Evolutionary conservation across 2,113 vertebrate species (phyloP).

Genomic region (Trinectes maculatus): DNA sequence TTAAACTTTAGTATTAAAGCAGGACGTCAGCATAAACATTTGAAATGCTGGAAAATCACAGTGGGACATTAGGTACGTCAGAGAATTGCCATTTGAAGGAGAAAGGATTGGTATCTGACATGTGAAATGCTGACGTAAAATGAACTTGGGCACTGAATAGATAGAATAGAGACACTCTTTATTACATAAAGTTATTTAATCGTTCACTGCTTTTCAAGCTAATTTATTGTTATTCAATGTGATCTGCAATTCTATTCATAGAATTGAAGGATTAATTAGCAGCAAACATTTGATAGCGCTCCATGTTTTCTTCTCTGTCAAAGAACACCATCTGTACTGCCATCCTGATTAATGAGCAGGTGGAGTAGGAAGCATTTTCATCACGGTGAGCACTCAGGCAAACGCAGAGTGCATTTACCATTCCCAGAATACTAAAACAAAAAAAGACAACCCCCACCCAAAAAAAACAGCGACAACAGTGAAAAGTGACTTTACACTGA

Average conservation of each 20-base stretch:
- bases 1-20: too few relatives aligned
- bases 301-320: constrained; percentile 73
- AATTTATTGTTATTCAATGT: too few relatives aligned
- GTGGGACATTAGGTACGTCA: too few relatives aligned
- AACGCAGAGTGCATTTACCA: constrained; percentile 40
- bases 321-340: constrained; percentile 74
- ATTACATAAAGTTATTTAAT: constrained; percentile 33
- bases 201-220: constrained; percentile 51
- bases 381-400: constrained; percentile 67
- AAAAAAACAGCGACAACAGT: too few relatives aligned
- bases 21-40: too few relatives aligned
- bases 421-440: constrained; percentile 30
- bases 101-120: not conserved
- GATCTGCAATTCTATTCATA: constrained; percentile 60
- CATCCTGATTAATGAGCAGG: constrained; percentile 79
- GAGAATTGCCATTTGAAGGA: not conserved
- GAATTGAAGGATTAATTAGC: constrained; percentile 77
- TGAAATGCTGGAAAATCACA: too few relatives aligned
- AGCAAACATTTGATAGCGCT: constrained; percentile 63
- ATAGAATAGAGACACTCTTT: not conserved
- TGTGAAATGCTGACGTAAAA: constrained; percentile 15
- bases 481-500: too few relatives aligned
- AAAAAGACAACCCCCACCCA: too few relatives aligned
- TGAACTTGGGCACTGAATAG: not conserved
- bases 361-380: constrained; percentile 68